These are phyloP conservation scores for Athene noctua DNA, from an alignment of 2,113 vertebrate species.

Conservation along the genomic window DNA sequence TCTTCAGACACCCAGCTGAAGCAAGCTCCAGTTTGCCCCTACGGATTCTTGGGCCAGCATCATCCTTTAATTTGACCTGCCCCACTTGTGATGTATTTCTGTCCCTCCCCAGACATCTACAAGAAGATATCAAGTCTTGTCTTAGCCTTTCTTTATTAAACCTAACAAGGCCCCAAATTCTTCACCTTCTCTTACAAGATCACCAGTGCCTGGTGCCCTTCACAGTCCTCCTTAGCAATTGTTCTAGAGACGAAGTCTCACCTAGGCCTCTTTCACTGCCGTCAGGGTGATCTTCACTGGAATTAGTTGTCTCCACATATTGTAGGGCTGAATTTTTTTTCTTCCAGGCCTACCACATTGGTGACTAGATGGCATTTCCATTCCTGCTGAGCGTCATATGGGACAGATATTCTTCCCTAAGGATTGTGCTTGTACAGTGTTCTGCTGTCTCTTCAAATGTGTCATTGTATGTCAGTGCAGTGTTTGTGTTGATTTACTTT, in stretches of 20 bases:
- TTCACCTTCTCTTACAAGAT: background rate
- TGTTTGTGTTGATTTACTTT: background rate
- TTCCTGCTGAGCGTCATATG: background rate
- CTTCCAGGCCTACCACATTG: background rate
- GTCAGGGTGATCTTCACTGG: background rate
- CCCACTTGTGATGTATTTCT: background rate
- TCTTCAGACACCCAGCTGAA: background rate
- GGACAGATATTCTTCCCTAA: background rate
- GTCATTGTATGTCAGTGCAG: background rate
- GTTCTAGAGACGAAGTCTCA: background rate
- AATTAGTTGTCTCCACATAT: background rate
- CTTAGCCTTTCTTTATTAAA: background rate
- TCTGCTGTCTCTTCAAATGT: background rate
- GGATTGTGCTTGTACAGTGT: background rate
- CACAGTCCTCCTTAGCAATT: background rate
- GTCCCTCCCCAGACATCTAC: background rate
- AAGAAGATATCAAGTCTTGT: background rate
- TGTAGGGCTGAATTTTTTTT: background rate
- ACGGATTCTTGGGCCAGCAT: background rate
- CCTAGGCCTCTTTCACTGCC: background rate
- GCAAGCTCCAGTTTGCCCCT: background rate
- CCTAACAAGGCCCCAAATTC: background rate
- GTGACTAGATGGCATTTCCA: background rate
- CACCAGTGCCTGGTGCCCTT: background rate
- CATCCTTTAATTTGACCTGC: background rate